These are phyloP conservation scores for Lepidurus couesii DNA, from an alignment of 1,140 invertebrate species.

Conservation along the genomic window DNA sequence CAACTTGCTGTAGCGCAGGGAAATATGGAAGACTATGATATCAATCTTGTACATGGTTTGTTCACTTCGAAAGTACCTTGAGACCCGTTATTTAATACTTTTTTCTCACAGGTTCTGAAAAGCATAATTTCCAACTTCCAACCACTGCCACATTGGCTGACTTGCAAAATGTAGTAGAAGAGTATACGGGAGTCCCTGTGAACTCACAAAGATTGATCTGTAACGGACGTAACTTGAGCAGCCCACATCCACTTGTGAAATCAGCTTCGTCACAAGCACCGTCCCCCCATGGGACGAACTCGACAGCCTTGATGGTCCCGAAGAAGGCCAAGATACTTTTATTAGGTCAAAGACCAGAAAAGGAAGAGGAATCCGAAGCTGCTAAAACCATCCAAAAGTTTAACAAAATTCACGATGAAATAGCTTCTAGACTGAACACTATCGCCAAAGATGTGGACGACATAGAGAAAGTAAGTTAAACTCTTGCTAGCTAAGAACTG, in stretches of 20 bases:
- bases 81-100: neutral
- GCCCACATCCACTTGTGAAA: neutral
- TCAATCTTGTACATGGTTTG: neutral
- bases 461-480: neutral
- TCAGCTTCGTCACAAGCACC: neutral
- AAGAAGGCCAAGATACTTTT: neutral
- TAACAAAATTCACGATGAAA: neutral
- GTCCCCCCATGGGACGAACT: neutral
- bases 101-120: neutral
- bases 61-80: neutral
- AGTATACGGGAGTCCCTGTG: neutral
- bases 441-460: neutral
- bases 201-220: neutral
- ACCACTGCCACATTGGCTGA: neutral
- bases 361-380: constrained; percentile 14
- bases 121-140: neutral
- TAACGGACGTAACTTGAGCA: neutral
- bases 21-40: neutral
- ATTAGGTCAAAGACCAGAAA: neutral
- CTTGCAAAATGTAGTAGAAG: neutral
- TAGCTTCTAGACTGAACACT: neutral
- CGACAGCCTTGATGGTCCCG: neutral
- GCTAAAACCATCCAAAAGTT: neutral
- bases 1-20: neutral
- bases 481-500: neutral